A percentile compares a stretch with the other conserved stretches of the same genome.
phyloP scores from a whole-genome alignment of 2,888 invertebrate species.

The Adelphocoris suturalis region DNA sequence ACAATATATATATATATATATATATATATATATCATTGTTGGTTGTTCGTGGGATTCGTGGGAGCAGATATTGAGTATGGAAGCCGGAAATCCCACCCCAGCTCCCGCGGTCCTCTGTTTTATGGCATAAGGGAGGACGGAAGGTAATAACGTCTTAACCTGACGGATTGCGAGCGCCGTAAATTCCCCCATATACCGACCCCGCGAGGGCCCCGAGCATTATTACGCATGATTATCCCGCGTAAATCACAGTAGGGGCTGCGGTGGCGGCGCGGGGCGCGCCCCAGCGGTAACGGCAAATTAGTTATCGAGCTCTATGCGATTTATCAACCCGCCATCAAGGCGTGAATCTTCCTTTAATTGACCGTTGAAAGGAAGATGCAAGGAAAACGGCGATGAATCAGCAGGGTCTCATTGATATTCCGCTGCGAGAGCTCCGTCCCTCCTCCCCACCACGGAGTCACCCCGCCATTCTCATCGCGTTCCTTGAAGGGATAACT shows the following conservation, averaged over 20 bases:
- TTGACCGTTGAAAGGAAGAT: slow-evolving; percentile 60
- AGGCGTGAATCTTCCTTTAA: slow-evolving; percentile 55
- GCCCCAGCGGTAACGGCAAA: slow-evolving; percentile 1
- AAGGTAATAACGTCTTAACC: slow-evolving; percentile 20
- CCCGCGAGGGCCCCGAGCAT: slow-evolving; percentile 18
- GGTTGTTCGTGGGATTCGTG: too few relatives aligned
- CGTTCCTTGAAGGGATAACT: slow-evolving; percentile 53
- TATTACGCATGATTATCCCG: slow-evolving; percentile 44
- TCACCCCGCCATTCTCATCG: neutral
- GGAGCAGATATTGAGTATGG: neutral
- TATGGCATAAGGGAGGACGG: neutral
- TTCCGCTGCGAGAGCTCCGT: slow-evolving; percentile 11
- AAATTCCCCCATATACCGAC: slow-evolving; percentile 11
- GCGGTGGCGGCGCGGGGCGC: neutral
- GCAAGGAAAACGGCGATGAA: slow-evolving; percentile 57
- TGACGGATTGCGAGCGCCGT: slow-evolving; percentile 27
- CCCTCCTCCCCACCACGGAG: neutral
- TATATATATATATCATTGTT: too few relatives aligned
- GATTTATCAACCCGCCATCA: slow-evolving; percentile 52
- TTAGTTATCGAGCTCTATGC: slow-evolving; percentile 46
- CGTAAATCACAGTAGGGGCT: slow-evolving; percentile 40
- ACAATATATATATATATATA: too few relatives aligned
- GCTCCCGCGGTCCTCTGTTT: neutral
- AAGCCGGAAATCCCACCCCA: neutral
- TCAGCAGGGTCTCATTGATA: slow-evolving; percentile 62